These are phyloP conservation scores for Blera fallax DNA, from an alignment of 2,888 invertebrate species.

Conservation along the genomic window DNA sequence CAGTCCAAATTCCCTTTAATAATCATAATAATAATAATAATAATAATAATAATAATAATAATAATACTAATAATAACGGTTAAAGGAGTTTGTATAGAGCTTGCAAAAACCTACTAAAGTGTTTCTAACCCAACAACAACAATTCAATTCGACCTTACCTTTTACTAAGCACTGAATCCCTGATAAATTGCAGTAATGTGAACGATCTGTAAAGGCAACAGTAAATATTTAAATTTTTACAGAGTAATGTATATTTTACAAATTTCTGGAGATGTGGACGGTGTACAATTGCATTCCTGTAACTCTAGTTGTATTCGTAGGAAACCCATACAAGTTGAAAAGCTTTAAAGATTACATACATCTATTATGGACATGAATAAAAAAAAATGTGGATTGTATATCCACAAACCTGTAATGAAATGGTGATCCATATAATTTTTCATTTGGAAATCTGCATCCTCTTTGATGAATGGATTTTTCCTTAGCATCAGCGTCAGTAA, in stretches of 20 bases:
- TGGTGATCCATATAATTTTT: conserved; percentile 51
- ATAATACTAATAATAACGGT: no score
- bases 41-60: no score
- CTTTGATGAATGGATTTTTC: conserved; percentile 40
- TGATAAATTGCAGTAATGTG: conserved; percentile 22
- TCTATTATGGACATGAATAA: no score
- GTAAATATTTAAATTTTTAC: not conserved
- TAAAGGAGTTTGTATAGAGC: no score
- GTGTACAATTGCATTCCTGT: conserved; percentile 72
- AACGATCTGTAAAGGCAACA: conserved; percentile 23
- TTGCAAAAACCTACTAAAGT: no score
- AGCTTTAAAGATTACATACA: conserved; percentile 53
- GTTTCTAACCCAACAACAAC: no score
- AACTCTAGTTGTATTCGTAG: conserved; percentile 64
- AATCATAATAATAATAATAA: no score
- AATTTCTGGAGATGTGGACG: conserved; percentile 49
- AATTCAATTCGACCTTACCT: conserved; percentile 34
- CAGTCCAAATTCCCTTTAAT: no score
- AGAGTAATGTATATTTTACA: conserved; percentile 43
- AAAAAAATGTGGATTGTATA: no score
- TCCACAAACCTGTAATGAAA: conserved; percentile 67
- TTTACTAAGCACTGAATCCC: conserved; percentile 14
- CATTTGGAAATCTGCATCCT: conserved; percentile 70
- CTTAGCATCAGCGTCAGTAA: conserved; percentile 30
- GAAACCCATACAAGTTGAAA: conserved; percentile 70